Evolutionary conservation across 1,140 invertebrate genomes (phyloP), one percentile per base, ranked within the genome.

Genomic region (Macrobrachium nipponense): DNA sequence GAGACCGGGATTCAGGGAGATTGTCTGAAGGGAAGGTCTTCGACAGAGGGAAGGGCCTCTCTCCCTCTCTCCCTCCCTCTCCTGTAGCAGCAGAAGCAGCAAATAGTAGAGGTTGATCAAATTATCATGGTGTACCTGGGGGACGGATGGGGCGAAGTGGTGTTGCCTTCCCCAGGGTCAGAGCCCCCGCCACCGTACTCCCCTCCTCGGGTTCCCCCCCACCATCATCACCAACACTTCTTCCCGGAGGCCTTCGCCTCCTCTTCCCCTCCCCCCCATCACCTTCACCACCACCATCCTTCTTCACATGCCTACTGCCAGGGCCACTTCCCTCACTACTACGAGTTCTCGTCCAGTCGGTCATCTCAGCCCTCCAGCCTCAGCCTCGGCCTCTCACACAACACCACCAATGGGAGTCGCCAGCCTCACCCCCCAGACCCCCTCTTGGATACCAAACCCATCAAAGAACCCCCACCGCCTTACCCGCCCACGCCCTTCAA

Each of bases 131-230:
- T 87, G 68, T 87, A 81, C 85, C 76, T 87, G 20, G 61, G 79
- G n/a, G 78, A 80, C 60, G 70, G 78, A 20, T 78, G 85, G 82
- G 75, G 79, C 70, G 68, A 58, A 59, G 77, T 73, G 64, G 81
- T 62, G 81, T 59, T 84, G n/a, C 60, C 86, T 64, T 83, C 86
- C n/a, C 88, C 88, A 0, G 58, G 72, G 17, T 89, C 88, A 5
- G 88, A 89, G 60, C 88, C 88, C 61, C 88, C 85, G 5, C 88
- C 88, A 17, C 86, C 86, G 0, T 89, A 87, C 64, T 87, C 88
- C 44, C 88, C 88, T 17, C 88, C 86, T 14, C 73, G 86, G 62
- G 27, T 80, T 15, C 75, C 44, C 59, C 79, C 27, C 27, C 27
- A 36, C 27, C 27, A 36, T 36, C 27, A 76, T 27, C 73, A 72